Base-by-base conservation (phyloP, 2,113 vertebrate genomes). In the Bungarus multicinctus region DNA sequence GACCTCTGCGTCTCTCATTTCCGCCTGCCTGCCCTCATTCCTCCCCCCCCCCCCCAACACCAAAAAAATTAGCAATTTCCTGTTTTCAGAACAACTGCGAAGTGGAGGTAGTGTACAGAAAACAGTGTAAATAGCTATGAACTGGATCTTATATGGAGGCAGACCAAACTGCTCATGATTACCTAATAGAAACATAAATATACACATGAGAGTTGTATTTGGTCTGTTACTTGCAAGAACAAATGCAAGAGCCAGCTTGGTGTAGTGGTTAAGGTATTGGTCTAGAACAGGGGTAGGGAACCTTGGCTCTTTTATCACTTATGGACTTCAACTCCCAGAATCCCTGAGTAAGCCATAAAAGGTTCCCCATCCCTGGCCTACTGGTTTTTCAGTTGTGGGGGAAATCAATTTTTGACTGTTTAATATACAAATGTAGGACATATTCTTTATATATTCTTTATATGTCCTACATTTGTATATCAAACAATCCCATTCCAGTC, bases 81-180 rank as follows among this genome's bases (percentile, higher is more conserved):
- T 94, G 93, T 94, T 94, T 94, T 94, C 39, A 50, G 88, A 91
- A 94, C 47, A 89, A 60, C 55, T 54, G 39, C 45, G 81, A 89
- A 53, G 45, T 23, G 11, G 45, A 81, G 34, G 53, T 10, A 27
- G 74, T 6, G 54, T 23, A 8, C 85, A 30, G 43, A 81, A 90
- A 74, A 2, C 11, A 47, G 2, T 34, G 16, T 6, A 89, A 74
- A 43, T 11, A 85, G 87, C 54, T 58, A 58, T 25, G 18, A 34
- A 50, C 25, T 60, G 50, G 30, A 88, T 57, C 20, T 57, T 25
- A n/a, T 22, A 10, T 50, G 30, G n/a, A 43, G 55, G 60, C 10
- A 47, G 34, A 10, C 14, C 25, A 34, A 18, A 23, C n/a, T 81
- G 69, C 2, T 34, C 39, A 39, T 34, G 34, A 22, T 81, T 39